Base-by-base conservation (phyloP, 1,140 invertebrate species). In the Scylla paramamosain region DNA sequence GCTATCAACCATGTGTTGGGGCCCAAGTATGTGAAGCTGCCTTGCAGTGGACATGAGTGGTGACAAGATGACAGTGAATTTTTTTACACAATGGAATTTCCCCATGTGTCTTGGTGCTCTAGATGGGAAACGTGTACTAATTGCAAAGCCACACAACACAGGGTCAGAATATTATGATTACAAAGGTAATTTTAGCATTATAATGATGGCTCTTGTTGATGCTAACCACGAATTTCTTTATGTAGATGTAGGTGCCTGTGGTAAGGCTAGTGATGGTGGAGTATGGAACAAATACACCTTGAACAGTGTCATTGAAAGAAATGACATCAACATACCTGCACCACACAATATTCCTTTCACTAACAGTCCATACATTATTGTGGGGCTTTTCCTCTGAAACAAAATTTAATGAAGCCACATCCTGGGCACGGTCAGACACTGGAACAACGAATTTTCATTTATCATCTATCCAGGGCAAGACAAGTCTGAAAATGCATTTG, bases 131-230 rank as follows among this genome's bases (percentile, higher is more conserved):
- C 46, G 59, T 28, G 59, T 92, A 20, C 29, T 67, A 14, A 32
- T 77, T 77, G 14, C 25, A 29, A 87, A 87, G 14, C 84, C 84
- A 29, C 25, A 1, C 39, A 29, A 87, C 14, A 29, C 91, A 59
- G 91, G 91, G 8, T 92, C 91, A 92, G 48, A 92, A 67, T 92
- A 28, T 29, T 92, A 83, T 67, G 91, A 92, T n/a, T 92, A 92
- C 25, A 92, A 83, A 31, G 91, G 91, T 32, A 67, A 83, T 83
- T 92, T 92, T 12, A 83, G 48, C 25, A 20, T 92, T 2, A 92
- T 92, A 83, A 82, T 92, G 67, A 39, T 92, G 67, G 91, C 91
- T 83, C 59, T 92, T 3, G 91, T 92, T 6, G 91, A 92, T 92
- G 91, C 91, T 7, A 77, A 92, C 29, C 83, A 92, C 39, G 83